phyloP scores from a whole-genome alignment of 2,888 invertebrate genomes.

The Oligia strigilis region DNA sequence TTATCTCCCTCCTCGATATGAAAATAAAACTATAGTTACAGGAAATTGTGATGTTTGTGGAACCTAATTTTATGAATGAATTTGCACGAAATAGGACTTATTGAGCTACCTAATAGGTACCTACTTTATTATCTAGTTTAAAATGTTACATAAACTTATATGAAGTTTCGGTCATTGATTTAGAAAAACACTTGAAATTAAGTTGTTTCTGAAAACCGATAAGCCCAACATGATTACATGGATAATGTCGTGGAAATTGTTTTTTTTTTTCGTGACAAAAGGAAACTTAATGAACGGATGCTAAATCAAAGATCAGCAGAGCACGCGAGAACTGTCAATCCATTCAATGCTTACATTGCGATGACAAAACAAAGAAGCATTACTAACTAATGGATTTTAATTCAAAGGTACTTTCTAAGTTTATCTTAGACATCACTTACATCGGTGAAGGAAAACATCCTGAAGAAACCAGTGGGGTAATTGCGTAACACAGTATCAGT shows the following conservation, averaged over 20 bases:
- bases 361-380: neutral
- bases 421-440: neutral
- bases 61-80: neutral
- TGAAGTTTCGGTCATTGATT: neutral
- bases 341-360: neutral
- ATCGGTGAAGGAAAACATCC: neutral
- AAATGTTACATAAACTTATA: neutral
- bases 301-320: neutral
- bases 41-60: conserved; percentile 5
- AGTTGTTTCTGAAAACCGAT: neutral
- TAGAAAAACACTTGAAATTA: neutral
- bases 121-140: neutral
- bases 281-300: neutral
- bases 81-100: neutral
- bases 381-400: no score
- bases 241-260: neutral
- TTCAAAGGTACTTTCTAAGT: neutral
- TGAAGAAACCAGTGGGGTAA: neutral
- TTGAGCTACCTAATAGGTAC: neutral
- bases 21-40: conserved; percentile 30
- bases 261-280: neutral
- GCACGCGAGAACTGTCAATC: neutral
- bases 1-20: conserved; percentile 26
- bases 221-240: neutral
- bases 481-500: no score